Evolutionary conservation across 2,113 vertebrate species (phyloP).

Genomic region (Elgaria multicarinata): DNA sequence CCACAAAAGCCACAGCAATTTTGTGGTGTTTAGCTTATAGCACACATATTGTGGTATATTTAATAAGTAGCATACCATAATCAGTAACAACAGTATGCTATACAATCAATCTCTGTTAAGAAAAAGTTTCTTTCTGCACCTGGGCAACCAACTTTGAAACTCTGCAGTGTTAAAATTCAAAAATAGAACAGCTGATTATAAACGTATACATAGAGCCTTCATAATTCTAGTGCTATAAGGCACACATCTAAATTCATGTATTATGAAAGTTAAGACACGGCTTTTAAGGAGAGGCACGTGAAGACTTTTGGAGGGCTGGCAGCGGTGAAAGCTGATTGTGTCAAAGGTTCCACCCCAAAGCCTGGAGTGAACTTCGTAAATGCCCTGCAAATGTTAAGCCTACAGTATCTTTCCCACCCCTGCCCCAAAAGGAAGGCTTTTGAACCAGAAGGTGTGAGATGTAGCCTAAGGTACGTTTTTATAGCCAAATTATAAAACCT

Average conservation of each 20-base stretch:
- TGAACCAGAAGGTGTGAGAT: constrained; percentile 43
- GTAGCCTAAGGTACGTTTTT: constrained; percentile 56
- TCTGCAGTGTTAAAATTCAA: background rate
- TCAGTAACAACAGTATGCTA: background rate
- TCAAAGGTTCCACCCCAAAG: background rate
- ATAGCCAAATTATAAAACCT: constrained; percentile 58
- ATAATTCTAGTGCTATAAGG: background rate
- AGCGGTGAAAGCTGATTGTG: background rate
- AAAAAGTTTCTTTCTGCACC: background rate
- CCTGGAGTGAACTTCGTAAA: background rate
- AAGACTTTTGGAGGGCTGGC: background rate
- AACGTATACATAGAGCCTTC: background rate
- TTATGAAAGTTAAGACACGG: background rate
- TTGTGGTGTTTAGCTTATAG: background rate
- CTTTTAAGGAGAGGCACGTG: background rate
- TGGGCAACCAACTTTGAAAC: background rate
- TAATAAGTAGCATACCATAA: background rate
- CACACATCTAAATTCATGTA: background rate
- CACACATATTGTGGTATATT: background rate
- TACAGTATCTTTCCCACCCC: background rate
- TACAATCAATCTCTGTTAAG: background rate
- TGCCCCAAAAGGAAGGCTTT: constrained; percentile 12
- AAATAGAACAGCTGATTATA: background rate
- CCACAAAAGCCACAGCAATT: background rate
- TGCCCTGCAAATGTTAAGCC: no score